These are phyloP conservation scores for Scylla paramamosain DNA, from an alignment of 1,140 invertebrate genomes.

Conservation along the genomic window DNA sequence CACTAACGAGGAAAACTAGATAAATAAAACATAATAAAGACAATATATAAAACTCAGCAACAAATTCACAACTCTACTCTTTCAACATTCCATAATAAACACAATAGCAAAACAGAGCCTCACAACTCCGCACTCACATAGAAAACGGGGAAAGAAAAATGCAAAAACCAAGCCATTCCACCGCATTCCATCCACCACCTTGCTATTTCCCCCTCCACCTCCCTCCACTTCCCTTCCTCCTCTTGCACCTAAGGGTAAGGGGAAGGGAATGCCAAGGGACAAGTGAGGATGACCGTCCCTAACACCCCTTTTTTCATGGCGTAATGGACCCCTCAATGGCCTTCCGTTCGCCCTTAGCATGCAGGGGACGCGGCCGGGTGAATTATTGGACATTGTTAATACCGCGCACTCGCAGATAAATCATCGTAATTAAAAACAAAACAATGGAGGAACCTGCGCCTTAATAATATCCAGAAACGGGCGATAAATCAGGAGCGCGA, in stretches of 20 bases:
- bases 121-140: no score
- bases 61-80: no score
- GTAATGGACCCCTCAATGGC: constrained; percentile 11
- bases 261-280: neutral
- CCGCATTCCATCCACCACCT: neutral
- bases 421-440: constrained; percentile 24
- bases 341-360: constrained; percentile 10
- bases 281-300: neutral
- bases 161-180: neutral
- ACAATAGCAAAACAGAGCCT: no score
- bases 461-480: neutral
- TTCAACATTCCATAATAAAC: no score
- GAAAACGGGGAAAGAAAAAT: no score
- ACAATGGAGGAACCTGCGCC: neutral
- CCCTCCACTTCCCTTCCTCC: neutral
- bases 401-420: neutral
- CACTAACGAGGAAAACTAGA: no score
- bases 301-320: constrained; percentile 4
- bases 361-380: neutral
- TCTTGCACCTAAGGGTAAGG: neutral
- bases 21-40: no score
- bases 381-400: constrained; percentile 16
- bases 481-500: constrained; percentile 9
- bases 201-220: neutral
- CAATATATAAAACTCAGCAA: no score